Evolutionary conservation across 2,797 vertebrate species (phyloP).

Genomic region (Sebastes vulpes): DNA sequence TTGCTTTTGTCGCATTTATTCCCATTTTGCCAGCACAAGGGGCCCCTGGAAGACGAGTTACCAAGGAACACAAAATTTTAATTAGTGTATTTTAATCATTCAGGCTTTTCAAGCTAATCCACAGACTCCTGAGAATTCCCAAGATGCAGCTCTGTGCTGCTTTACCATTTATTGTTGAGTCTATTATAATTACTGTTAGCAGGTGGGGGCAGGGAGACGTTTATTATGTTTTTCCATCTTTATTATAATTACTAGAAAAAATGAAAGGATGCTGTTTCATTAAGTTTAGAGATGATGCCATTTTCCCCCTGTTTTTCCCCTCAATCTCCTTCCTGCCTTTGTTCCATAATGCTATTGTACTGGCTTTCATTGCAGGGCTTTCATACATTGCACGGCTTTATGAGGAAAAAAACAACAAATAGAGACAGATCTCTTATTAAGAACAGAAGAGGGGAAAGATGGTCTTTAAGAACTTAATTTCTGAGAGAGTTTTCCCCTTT

Average conservation of each 20-base stretch:
- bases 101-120: slow-evolving; percentile 99
- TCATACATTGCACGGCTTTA: slow-evolving; percentile 85
- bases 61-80: slow-evolving; percentile 99
- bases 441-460: slow-evolving; percentile 79
- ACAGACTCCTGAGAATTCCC: slow-evolving; percentile 99
- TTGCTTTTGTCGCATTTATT: slow-evolving; percentile 99
- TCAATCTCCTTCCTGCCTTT: slow-evolving; percentile 86
- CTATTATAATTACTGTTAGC: slow-evolving; percentile 99
- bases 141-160: slow-evolving; percentile 99
- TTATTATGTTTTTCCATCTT: slow-evolving; percentile 99
- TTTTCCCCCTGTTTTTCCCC: slow-evolving; percentile 85
- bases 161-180: slow-evolving; percentile 99
- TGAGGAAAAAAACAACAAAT: slow-evolving; percentile 73
- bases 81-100: slow-evolving; percentile 99
- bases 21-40: slow-evolving; percentile 99
- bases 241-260: slow-evolving; percentile 99
- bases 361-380: slow-evolving; percentile 83
- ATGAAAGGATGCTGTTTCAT: slow-evolving; percentile 99
- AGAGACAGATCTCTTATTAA: slow-evolving; percentile 83
- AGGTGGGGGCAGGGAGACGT: slow-evolving; percentile 99
- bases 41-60: slow-evolving; percentile 99
- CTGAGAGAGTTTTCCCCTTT: slow-evolving; percentile 64
- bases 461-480: slow-evolving; percentile 86
- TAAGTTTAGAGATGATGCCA: slow-evolving; percentile 94
- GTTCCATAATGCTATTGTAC: slow-evolving; percentile 85